phyloP scores from a whole-genome alignment of 2,113 vertebrate genomes.

The Corvus moneduloides region DNA sequence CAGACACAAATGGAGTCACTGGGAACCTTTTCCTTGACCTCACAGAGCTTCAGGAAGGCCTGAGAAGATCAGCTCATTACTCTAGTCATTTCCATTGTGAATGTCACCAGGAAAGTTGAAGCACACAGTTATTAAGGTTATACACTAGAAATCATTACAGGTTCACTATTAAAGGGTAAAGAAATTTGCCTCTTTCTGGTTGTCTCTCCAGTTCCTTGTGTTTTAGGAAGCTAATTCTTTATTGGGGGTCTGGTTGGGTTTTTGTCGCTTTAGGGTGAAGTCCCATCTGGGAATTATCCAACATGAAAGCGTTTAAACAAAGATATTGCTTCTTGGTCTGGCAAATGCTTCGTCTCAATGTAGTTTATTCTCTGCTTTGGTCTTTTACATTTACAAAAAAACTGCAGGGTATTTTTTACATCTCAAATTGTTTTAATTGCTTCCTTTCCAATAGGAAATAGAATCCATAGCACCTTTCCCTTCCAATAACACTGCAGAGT shows the following conservation, averaged over 20 bases:
- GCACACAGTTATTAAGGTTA: background rate
- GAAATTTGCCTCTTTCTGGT: background rate
- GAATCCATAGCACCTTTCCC: background rate
- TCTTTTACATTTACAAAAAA: background rate
- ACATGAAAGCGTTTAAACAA: background rate
- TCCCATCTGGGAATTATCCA: background rate
- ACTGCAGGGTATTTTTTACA: background rate
- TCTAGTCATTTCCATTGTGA: background rate
- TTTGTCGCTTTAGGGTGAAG: background rate
- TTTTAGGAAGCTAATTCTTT: background rate
- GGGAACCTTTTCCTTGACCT: background rate
- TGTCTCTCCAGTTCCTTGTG: background rate
- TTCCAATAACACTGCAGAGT: background rate
- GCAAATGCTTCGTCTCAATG: background rate
- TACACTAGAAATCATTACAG: background rate
- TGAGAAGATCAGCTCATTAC: background rate
- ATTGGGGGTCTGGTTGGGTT: rapidly evolving
- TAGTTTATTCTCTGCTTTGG: background rate
- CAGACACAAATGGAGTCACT: background rate
- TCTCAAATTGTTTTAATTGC: background rate
- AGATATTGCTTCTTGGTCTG: background rate
- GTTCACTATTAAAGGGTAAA: background rate
- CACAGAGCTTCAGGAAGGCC: background rate
- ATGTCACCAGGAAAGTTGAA: background rate
- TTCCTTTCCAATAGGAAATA: background rate